phyloP scores from a whole-genome alignment of 2,888 invertebrate genomes.

The Sacculina carcini region DNA sequence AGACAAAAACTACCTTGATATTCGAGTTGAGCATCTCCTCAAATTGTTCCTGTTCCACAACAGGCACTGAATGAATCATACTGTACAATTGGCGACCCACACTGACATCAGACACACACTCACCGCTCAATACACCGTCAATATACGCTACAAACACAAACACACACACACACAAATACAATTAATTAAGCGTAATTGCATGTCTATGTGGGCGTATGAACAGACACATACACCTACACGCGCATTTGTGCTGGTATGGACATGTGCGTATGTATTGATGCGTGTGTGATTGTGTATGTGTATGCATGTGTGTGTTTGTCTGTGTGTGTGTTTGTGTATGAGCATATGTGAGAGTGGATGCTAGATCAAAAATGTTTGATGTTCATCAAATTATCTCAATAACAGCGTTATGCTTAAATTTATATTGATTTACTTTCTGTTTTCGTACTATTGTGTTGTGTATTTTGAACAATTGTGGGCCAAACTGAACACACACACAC shows the following conservation, averaged over 20 bases:
- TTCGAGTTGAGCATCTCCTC: conserved; percentile 85
- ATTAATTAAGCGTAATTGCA: not conserved
- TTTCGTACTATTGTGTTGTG: not conserved
- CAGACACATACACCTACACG: conserved; percentile 7
- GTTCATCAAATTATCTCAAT: no score
- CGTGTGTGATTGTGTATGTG: no score
- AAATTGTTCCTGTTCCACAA: conserved; percentile 67
- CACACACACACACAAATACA: not conserved
- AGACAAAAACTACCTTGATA: conserved; percentile 44
- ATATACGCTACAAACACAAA: conserved; percentile 33
- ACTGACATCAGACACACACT: conserved; percentile 45
- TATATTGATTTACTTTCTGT: not conserved
- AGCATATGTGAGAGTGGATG: conserved; percentile 8
- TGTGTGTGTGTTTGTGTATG: no score
- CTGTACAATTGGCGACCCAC: conserved; percentile 72
- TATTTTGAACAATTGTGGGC: not conserved
- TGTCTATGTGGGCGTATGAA: not conserved
- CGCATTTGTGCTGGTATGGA: conserved; percentile 8
- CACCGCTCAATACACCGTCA: conserved; percentile 65
- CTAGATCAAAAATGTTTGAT: no score
- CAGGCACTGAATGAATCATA: conserved; percentile 70
- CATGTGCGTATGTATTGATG: no score
- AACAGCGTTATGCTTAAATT: conserved; percentile 5
- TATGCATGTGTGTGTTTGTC: no score
- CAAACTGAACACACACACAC: not conserved